Evolutionary conservation across 2,888 invertebrate species (phyloP), one percentile per base, ranked within the genome.

Genomic region (Silvanus unidentatus): DNA sequence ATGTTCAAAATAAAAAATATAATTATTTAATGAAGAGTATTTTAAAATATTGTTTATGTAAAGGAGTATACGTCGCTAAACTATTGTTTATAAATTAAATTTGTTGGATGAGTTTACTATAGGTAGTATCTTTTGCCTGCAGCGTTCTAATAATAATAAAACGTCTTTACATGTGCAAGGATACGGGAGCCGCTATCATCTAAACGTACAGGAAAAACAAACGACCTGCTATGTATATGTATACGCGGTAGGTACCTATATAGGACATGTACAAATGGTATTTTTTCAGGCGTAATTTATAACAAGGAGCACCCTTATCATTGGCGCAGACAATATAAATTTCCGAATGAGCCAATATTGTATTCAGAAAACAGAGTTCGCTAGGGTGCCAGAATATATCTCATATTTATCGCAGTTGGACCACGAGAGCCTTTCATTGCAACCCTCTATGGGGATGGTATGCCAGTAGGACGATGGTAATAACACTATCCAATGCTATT

Each of bases 261-360:
- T 52, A 54, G 48, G 59, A 60, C 61, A 63, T 63, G 60, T 62
- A 66, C 66, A 65, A 66, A 68, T 66, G 63, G 60, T 63, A 65
- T 62, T 66, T 68, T 68, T 66, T 61, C 49, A 62, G 60, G 57
- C 46, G 59, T 65, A 66, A 68, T 69, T 68, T 67, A 67, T 68
- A 62, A 63, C 59, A 37, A 39, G 55, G 38, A 45, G 49, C 54
- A 66, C 66, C 68, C 66, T 68, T 68, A 68, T 69, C 69, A 66
- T 62, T 62, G 65, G 62, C 59, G 59, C 68, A 63, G 67, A 68
- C 66, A 67, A 67, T 66, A 68, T 67, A 68, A 68, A 68, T 68
- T 69, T 66, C 61, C 60, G 63, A 68, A 68, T 66, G 64, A 63
- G 61, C 63, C 66, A 65, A 66, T 66, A 66, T 64, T 65, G 63